These are phyloP conservation scores for Diorhabda carinulata DNA, from an alignment of 1,140 invertebrate genomes.

Conservation along the genomic window DNA sequence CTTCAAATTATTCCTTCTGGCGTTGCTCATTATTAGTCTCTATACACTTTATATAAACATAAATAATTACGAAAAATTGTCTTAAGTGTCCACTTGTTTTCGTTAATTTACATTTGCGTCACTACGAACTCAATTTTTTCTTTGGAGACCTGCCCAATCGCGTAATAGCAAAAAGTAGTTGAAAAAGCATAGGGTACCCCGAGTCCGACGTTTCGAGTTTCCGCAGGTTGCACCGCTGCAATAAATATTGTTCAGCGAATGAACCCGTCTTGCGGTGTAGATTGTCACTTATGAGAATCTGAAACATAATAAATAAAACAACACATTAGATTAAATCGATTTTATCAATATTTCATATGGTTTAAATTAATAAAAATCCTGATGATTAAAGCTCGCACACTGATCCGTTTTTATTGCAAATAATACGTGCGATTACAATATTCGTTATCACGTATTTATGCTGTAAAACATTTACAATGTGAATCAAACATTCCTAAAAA, in stretches of 20 bases:
- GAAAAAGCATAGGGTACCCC: constrained; percentile 46
- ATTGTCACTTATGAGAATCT: neutral
- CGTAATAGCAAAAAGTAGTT: constrained; percentile 44
- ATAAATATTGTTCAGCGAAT: neutral
- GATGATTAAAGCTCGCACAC: too few relatives aligned
- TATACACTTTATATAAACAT: neutral
- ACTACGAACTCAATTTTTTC: constrained; percentile 36
- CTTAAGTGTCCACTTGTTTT: too few relatives aligned
- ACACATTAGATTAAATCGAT: too few relatives aligned
- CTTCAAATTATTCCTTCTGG: constrained; percentile 40
- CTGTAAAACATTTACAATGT: too few relatives aligned
- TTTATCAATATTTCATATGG: too few relatives aligned
- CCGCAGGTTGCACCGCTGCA: constrained; percentile 18
- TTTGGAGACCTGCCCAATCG: constrained; percentile 45
- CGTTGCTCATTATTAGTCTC: constrained; percentile 33
- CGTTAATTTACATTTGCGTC: constrained; percentile 12
- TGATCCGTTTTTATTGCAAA: too few relatives aligned
- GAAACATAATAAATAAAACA: constrained; percentile 3
- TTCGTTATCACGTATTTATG: too few relatives aligned
- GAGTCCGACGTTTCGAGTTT: constrained; percentile 39
- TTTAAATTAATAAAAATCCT: too few relatives aligned
- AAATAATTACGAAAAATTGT: neutral
- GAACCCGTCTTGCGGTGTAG: constrained; percentile 27
- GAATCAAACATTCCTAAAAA: too few relatives aligned
- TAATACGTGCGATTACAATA: too few relatives aligned